Evolutionary conservation across 2,888 invertebrate genomes (phyloP).

Genomic region (Protodeltote pygarga): DNA sequence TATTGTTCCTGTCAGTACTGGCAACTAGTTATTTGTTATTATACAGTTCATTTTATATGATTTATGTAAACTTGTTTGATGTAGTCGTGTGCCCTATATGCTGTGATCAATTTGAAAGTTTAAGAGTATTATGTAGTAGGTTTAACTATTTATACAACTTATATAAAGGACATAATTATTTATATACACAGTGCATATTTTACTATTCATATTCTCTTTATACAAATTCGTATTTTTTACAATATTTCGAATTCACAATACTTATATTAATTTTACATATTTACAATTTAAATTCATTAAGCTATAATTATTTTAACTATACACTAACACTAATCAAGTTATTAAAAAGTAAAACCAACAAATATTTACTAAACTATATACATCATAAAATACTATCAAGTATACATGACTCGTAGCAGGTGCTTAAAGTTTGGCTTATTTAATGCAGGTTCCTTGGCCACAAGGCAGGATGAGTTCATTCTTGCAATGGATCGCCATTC

Average conservation of each 20-base stretch:
- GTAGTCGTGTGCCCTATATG: too few species aligned
- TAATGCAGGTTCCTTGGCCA: constrained; percentile 41
- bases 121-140: too few species aligned
- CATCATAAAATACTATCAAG: too few species aligned
- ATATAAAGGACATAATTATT: too few species aligned
- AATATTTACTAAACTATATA: neutral
- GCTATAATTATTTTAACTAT: too few species aligned
- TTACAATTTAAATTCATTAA: neutral
- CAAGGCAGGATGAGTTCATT: constrained; percentile 32
- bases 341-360: too few species aligned
- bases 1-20: neutral
- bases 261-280: neutral
- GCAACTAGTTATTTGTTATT: neutral
- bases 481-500: constrained; percentile 14
- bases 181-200: too few species aligned
- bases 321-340: too few species aligned
- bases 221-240: neutral
- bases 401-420: neutral
- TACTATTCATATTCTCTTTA: too few species aligned
- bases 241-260: neutral
- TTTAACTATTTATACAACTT: too few species aligned
- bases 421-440: constrained; percentile 24
- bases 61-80: too few species aligned
- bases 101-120: too few species aligned
- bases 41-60: neutral